Base-by-base conservation (phyloP, 2,113 vertebrate genomes). In the Embiotoca jacksoni region DNA sequence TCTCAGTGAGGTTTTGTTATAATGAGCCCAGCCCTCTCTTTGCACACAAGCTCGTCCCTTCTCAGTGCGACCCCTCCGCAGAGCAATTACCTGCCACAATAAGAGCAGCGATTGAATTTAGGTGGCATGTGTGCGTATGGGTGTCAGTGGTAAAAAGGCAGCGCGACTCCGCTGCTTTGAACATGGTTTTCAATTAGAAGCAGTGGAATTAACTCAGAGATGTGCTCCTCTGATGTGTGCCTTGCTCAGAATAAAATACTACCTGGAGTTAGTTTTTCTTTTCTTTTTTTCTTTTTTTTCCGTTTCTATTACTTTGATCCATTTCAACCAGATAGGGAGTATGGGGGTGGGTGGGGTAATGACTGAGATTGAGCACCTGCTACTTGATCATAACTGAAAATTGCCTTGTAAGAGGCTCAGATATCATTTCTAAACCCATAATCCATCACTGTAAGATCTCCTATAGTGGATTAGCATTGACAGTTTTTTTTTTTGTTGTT, bases 81-180 rank as follows among this genome's bases (percentile, higher is more conserved):
- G 57, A 46, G 73, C 84, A 91, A 89, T 92, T 90, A 92, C 71
- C 80, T 39, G 59, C 11, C 63, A 84, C 83, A 92, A 86, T 80
- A 84, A 75, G 47, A 84, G 70, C 76, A 57, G 56, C 5, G 33
- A 80, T 82, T 89, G 86, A 75, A 90, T 84, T 77, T 70, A 56
- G 59, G 56, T 23, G 60, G 36, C 5, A 5, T 33, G 53, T 69
- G 33, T 84, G 72, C 82, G 72, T 79, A 53, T 30, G 55, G 13
- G 58, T 35, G 57, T 55, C 58, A 5, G 39, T 15, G 33, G 54
- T 70, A 53, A 71, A 80, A 75, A 66, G 52, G 49, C 63, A 63
- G 31, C 16, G 7, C 0, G 32, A 35, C 67, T 67, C 62, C 37
- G 41, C 73, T 39, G 64, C 75, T 85, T 86, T 82, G 71, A 89